Percentiles rank a stretch among this genome's conserved stretches.
Evolutionary conservation across 2,888 invertebrate species (phyloP).

Genomic region (Blastobasis adustella): DNA sequence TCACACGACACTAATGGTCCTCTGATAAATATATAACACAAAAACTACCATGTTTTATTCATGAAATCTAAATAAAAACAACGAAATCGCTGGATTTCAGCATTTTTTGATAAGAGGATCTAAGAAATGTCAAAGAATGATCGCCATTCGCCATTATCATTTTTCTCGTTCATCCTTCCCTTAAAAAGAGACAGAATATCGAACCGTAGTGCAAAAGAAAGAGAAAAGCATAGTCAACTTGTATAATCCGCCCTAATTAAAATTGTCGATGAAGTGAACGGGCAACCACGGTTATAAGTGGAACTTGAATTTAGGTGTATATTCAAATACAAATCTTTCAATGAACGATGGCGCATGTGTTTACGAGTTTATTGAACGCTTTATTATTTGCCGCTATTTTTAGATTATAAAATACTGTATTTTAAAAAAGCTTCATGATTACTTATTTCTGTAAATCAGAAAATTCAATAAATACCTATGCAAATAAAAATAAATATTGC

Average conservation of each 20-base stretch:
- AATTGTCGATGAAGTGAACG: slow-evolving; percentile 6
- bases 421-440: background rate
- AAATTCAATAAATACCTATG: no score
- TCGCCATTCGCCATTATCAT: slow-evolving; percentile 46
- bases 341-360: slow-evolving; percentile 58
- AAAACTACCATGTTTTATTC: slow-evolving; percentile 42
- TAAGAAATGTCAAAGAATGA: slow-evolving; percentile 51
- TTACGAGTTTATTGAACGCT: slow-evolving; percentile 62
- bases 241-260: slow-evolving; percentile 30
- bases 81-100: slow-evolving; percentile 28
- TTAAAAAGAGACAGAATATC: slow-evolving; percentile 29
- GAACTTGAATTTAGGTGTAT: slow-evolving; percentile 24
- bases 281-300: background rate
- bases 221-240: slow-evolving; percentile 23
- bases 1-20: slow-evolving; percentile 9
- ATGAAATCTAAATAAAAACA: slow-evolving; percentile 34
- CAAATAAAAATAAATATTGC: no score
- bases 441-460: no score
- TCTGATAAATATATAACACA: slow-evolving; percentile 10
- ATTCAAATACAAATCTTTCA: slow-evolving; percentile 22
- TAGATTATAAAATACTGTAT: slow-evolving; percentile 23
- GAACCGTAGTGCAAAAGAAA: slow-evolving; percentile 13
- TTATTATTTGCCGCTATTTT: slow-evolving; percentile 48
- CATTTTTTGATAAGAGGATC: slow-evolving; percentile 36
- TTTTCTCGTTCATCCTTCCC: slow-evolving; percentile 29